These are phyloP conservation scores for Bambusicola thoracicus DNA, from an alignment of 2,113 vertebrate genomes.

Conservation along the genomic window DNA sequence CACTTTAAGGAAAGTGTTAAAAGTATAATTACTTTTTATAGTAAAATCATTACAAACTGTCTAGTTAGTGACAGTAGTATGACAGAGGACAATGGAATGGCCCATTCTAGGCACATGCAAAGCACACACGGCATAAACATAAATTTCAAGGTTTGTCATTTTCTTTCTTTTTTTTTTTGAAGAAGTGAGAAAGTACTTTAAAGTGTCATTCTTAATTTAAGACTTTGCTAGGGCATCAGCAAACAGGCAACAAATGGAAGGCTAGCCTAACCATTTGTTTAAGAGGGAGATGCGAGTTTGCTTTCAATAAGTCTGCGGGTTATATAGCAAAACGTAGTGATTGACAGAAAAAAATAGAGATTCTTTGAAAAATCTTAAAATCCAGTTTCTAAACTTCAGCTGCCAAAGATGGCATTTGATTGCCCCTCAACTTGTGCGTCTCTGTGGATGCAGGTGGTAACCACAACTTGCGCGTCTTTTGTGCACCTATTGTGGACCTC, in stretches of 20 bases:
- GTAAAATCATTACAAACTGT: not conserved
- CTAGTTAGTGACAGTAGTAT: not conserved
- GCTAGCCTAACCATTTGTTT: not conserved
- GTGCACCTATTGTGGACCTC: not conserved
- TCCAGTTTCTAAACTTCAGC: not conserved
- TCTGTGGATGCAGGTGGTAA: not conserved
- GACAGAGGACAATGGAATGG: not conserved
- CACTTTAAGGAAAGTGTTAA: not conserved
- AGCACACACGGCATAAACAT: not conserved
- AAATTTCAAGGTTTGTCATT: not conserved
- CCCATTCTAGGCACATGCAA: not conserved
- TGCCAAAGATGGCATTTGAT: not conserved
- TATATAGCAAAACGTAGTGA: not conserved
- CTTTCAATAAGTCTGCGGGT: not conserved
- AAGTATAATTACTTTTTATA: not conserved
- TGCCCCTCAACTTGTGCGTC: not conserved
- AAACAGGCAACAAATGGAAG: not conserved
- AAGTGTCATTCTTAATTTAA: not conserved
- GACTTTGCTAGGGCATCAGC: not conserved
- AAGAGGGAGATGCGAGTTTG: not conserved
- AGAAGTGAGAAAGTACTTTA: not conserved
- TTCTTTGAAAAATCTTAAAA: not conserved
- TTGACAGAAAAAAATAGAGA: not conserved
- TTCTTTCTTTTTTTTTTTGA: not conserved
- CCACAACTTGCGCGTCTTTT: accelerated